phyloP scores from a whole-genome alignment of 1,140 invertebrate genomes.

The Drosophila tropicalis region DNA sequence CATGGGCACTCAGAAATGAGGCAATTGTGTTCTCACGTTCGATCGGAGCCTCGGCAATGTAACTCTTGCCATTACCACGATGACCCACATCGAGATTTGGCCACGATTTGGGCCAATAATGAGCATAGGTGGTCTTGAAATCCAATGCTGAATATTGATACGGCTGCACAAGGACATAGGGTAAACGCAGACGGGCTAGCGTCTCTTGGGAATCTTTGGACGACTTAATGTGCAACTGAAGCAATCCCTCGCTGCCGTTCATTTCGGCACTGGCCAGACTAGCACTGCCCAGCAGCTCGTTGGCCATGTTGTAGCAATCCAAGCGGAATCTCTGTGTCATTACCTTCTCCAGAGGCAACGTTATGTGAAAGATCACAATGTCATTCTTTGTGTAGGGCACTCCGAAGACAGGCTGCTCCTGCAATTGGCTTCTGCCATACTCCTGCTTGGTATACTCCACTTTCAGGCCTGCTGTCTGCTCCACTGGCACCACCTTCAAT shows the following conservation, averaged over 20 bases:
- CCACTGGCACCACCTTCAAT: constrained; percentile 66
- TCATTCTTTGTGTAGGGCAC: constrained; percentile 70
- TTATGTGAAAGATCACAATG: constrained; percentile 82
- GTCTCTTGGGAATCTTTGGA: constrained; percentile 83
- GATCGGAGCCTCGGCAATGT: constrained; percentile 87
- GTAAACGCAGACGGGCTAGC: constrained; percentile 87
- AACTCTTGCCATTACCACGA: constrained; percentile 90
- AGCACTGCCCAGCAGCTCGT: constrained; percentile 90
- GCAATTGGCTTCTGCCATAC: constrained; percentile 70
- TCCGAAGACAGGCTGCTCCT: constrained; percentile 58
- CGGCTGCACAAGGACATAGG: constrained; percentile 88
- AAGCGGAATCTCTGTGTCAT: constrained; percentile 58
- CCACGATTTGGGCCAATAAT: constrained; percentile 93
- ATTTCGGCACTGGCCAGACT: constrained; percentile 85
- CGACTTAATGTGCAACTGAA: constrained; percentile 90
- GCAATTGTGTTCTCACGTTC: constrained; percentile 97
- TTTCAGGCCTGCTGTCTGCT: constrained; percentile 67
- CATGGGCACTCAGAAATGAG: constrained; percentile 93
- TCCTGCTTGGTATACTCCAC: constrained; percentile 70
- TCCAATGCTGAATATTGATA: constrained; percentile 89
- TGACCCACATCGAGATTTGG: constrained; percentile 95
- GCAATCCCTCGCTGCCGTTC: constrained; percentile 88
- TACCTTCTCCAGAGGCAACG: constrained; percentile 84
- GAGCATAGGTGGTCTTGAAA: constrained; percentile 91
- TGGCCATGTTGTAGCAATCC: constrained; percentile 57